Evolutionary conservation across 2,888 invertebrate species (phyloP).

Genomic region (Phragmatobia fuliginosa): DNA sequence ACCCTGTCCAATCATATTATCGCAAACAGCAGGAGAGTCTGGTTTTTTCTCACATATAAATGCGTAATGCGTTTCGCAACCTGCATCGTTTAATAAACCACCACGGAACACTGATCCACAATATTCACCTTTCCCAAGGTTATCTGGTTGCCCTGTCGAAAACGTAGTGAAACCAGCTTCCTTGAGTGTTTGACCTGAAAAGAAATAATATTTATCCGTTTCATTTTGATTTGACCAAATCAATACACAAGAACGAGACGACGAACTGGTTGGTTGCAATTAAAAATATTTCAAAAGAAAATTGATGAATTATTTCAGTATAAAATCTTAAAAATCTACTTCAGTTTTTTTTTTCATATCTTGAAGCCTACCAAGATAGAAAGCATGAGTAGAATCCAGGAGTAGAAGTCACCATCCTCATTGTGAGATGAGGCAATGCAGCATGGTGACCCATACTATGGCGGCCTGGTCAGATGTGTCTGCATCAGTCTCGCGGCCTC

Average conservation of each 20-base stretch:
- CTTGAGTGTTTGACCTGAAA: slow-evolving; percentile 56
- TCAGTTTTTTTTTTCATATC: too few relatives aligned
- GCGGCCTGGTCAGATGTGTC: too few relatives aligned
- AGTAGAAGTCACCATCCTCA: too few relatives aligned
- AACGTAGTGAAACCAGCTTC: slow-evolving; percentile 33
- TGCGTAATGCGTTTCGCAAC: slow-evolving; percentile 35
- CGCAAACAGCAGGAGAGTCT: slow-evolving; percentile 16
- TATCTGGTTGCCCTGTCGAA: slow-evolving; percentile 7
- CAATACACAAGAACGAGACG: too few relatives aligned
- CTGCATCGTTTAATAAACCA: slow-evolving; percentile 55
- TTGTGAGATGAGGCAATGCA: too few relatives aligned
- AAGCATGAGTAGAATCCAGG: too few relatives aligned
- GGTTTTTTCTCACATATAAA: slow-evolving; percentile 38
- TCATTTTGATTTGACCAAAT: neutral
- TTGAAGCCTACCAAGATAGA: too few relatives aligned
- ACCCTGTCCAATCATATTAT: neutral
- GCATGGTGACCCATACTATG: too few relatives aligned
- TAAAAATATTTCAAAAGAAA: neutral
- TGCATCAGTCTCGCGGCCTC: too few relatives aligned
- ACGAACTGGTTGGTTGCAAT: neutral
- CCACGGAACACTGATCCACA: slow-evolving; percentile 42
- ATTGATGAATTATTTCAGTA: neutral
- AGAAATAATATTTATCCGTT: neutral
- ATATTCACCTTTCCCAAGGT: neutral
- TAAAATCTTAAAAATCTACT: too few relatives aligned